Percentiles rank a stretch among this genome's conserved stretches.
phyloP scores from a whole-genome alignment of 2,797 vertebrate genomes.

The Apogon hyalosoma region DNA sequence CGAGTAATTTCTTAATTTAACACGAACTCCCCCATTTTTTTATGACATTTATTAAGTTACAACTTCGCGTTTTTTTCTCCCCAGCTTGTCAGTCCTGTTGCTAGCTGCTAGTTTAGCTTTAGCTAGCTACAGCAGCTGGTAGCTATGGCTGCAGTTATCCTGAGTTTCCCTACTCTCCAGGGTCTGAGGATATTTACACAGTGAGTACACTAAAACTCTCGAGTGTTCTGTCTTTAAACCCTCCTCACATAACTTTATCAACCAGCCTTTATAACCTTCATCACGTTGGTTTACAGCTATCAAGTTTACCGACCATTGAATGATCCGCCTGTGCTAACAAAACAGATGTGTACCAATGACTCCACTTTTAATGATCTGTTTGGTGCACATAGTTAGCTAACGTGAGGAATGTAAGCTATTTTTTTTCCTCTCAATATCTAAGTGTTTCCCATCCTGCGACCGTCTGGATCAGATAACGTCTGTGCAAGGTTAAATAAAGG shows the following conservation, averaged over 20 bases:
- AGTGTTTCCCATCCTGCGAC: not conserved
- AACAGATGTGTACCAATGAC: not conserved
- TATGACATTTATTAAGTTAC: not conserved
- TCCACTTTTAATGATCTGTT: not conserved
- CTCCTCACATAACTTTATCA: too few relatives aligned
- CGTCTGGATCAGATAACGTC: not conserved
- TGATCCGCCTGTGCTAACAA: not conserved
- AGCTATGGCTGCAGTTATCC: conserved; percentile 81
- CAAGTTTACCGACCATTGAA: not conserved
- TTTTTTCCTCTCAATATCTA: fast-evolving
- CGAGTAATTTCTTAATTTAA: fast-evolving
- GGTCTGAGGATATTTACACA: conserved; percentile 74
- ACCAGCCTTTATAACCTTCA: not conserved
- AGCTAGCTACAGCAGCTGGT: conserved; percentile 48
- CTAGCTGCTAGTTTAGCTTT: conserved; percentile 25
- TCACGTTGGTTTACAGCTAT: not conserved
- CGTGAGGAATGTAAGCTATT: fast-evolving
- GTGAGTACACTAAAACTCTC: conserved; percentile 70
- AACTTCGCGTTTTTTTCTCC: conserved; percentile 41
- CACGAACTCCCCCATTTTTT: fast-evolving
- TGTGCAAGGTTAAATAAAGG: conserved; percentile 74
- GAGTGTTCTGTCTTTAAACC: too few relatives aligned
- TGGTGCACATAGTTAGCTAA: not conserved
- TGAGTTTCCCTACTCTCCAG: conserved; percentile 73
- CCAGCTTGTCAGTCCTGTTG: not conserved